phyloP scores from a whole-genome alignment of 2,888 invertebrate species.

The Gonocerus acuteangulatus region DNA sequence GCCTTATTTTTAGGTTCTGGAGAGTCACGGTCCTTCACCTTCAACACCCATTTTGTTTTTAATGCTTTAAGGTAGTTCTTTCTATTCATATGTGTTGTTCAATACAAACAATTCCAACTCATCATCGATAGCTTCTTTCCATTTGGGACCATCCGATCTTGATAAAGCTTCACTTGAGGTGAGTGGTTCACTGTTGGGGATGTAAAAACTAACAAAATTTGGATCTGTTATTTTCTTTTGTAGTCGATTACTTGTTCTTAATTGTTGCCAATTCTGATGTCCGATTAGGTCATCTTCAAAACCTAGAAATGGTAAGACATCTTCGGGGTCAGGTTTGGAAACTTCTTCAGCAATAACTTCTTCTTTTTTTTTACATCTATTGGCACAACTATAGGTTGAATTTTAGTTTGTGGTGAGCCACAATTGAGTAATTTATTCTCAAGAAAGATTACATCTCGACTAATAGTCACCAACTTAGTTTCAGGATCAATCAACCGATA shows the following conservation, averaged over 20 bases:
- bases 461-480: not conserved
- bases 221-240: too few species aligned
- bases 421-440: not conserved
- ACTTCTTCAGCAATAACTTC: too few species aligned
- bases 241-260: too few species aligned
- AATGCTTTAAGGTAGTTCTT: conserved; percentile 32
- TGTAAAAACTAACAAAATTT: too few species aligned
- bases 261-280: too few species aligned
- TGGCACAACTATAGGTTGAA: not conserved
- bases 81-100: conserved; percentile 37
- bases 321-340: too few species aligned
- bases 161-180: too few species aligned
- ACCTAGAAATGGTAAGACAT: too few species aligned
- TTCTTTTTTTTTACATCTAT: not conserved
- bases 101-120: conserved; percentile 36
- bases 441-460: not conserved
- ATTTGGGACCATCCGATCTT: too few species aligned
- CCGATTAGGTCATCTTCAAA: too few species aligned
- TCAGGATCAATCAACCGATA: not conserved
- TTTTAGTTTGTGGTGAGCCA: not conserved
- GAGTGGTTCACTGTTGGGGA: too few species aligned
- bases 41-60: conserved; percentile 39
- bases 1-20: conserved; percentile 36
- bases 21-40: conserved; percentile 33
- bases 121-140: conserved; percentile 9